Evolutionary conservation across 2,888 invertebrate genomes (phyloP), one percentile per base, ranked within the genome.

Genomic region (Epinotia ramella): DNA sequence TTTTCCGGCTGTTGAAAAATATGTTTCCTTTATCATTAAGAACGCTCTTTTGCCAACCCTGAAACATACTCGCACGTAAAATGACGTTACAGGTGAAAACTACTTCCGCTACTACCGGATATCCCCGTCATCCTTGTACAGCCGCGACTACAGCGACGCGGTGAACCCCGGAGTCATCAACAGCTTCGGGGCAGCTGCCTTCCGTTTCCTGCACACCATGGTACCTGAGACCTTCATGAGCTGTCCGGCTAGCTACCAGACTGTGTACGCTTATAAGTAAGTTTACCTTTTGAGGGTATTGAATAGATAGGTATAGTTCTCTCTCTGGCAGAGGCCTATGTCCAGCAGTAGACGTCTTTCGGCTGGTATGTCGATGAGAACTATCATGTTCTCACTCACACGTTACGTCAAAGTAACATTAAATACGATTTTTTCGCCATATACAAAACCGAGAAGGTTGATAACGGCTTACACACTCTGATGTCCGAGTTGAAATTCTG

Each of bases 121-220:
- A 20, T 88, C 96, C 0, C 96, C 96, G 0, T 95, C 95, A 0
- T 89, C 95, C 0, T 91, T 93, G 44, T 96, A 95, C 88, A 96
- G 96, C 44, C 95, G 95, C 77, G 97, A 97, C 87, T 97, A 97
- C 88, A 93, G 95, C 81, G 92, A 95, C 20, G 91, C 93, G 1
- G 95, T 96, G 0, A 95, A 96, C 84, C 96, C 96, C 0, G 96
- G 95, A 1, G 89, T 96, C 56, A 92, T 97, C 77, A 97, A 97
- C 83, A 96, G 96, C 60, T 96, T 97, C 83, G 95, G 96, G 0
- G 96, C 95, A 0, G 96, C 95, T 0, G 97, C 97, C 33, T 96
- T 96, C 88, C 92, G 97, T 84, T 96, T 95, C 84, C 96, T 97
- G 84, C 97, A 97, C 88, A 95, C 96, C 1, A 88, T 96, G 66